Evolutionary conservation across 2,888 invertebrate genomes (phyloP).

Genomic region (Perizoma flavofasciatum): DNA sequence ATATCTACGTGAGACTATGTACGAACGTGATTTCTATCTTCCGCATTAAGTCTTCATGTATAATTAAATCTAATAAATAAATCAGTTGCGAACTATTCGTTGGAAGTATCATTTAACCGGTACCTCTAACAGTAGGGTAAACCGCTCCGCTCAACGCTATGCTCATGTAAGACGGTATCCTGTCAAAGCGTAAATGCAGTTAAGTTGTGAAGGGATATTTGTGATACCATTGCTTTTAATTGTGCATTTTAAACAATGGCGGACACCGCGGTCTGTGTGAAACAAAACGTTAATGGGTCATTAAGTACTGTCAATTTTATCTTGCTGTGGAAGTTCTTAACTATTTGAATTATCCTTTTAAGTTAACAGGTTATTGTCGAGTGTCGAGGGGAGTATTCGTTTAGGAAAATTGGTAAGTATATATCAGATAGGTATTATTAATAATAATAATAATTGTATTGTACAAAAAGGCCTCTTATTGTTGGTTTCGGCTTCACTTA

Average conservation of each 20-base stretch:
- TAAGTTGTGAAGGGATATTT: slow-evolving; percentile 27
- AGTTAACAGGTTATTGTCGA: slow-evolving; percentile 15
- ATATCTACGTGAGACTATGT: too few species aligned
- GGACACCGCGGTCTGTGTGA: slow-evolving; percentile 22
- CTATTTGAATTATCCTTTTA: slow-evolving; percentile 26
- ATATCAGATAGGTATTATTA: too few species aligned
- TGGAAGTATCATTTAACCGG: too few species aligned
- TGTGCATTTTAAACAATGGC: slow-evolving; percentile 28
- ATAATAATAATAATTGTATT: too few species aligned
- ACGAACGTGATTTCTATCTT: too few species aligned
- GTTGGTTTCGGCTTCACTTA: too few species aligned
- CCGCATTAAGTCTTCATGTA: too few species aligned
- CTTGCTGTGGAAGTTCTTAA: slow-evolving; percentile 23
- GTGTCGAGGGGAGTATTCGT: slow-evolving; percentile 14
- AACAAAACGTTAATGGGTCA: slow-evolving; percentile 32
- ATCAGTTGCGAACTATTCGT: too few species aligned
- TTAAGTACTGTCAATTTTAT: slow-evolving; percentile 30
- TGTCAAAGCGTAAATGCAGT: slow-evolving; percentile 26
- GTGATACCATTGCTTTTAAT: slow-evolving; percentile 28
- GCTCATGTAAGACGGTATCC: background rate
- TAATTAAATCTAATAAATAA: too few species aligned
- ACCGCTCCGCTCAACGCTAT: slow-evolving; percentile 12
- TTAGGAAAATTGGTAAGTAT: background rate
- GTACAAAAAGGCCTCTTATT: too few species aligned
- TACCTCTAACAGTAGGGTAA: too few species aligned